Conservation (phyloP, 2,797 vertebrate species). For the Spinus pinus region DNA sequence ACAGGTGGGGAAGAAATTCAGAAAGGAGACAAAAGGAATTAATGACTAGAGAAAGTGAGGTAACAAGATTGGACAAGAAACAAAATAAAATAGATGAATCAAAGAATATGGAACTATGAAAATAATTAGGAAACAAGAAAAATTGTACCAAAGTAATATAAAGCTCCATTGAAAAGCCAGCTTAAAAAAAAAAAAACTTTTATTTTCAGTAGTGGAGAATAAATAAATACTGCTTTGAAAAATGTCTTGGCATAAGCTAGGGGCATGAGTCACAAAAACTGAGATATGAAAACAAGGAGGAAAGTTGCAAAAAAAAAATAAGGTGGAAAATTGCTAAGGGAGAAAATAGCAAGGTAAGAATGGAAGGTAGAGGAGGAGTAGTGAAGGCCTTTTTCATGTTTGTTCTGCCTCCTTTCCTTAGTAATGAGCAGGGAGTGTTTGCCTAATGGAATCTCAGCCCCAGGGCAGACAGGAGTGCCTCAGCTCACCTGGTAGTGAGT, state of each 20-base stretch:
- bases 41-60: background rate
- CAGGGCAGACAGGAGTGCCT: constrained; percentile 46
- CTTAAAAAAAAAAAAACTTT: background rate
- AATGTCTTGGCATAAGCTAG: background rate
- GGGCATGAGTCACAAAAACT: background rate
- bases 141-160: background rate
- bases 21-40: background rate
- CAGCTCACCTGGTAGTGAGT: constrained; percentile 24
- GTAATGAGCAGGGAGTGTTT: constrained; percentile 38
- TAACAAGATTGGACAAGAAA: background rate
- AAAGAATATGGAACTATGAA: background rate
- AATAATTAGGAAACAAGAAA: background rate
- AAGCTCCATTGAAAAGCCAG: background rate
- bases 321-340: background rate
- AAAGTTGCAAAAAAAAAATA: background rate
- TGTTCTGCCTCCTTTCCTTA: background rate
- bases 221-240: background rate
- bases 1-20: background rate
- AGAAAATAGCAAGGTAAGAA: background rate
- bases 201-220: background rate
- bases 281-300: background rate
- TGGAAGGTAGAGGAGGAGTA: background rate
- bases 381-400: background rate
- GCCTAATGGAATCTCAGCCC: constrained; percentile 39
- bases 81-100: background rate